Evolutionary conservation across 2,797 vertebrate genomes (phyloP), one percentile per base, ranked within the genome.

Genomic region (Cuculus canorus): DNA sequence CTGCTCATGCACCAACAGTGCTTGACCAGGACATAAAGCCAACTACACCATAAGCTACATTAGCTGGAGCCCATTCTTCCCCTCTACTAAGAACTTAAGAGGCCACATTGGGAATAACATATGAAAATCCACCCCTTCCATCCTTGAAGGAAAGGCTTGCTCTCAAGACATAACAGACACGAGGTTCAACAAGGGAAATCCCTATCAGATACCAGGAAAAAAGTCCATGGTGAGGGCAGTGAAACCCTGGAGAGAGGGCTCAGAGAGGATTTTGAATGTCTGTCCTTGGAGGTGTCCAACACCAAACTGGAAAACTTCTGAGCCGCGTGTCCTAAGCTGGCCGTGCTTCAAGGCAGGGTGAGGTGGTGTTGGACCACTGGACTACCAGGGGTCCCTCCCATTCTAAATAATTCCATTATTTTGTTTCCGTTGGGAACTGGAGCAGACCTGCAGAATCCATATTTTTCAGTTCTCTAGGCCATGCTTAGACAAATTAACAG

Each of bases 261-360:
- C 10, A 6, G 21, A 2, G 6, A 13, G 11, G 54, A 8, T 66
- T 21, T 9, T 39, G 48, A 16, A 17, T 15, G 28, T 68, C 30
- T 60, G 52, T 25, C 41, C 50, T 32, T 25, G 33, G 7, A 84
- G 50, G 14, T 30, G 6, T 32, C n/a, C 17, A 35, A n/a, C 30
- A 11, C 24, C 47, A 61, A 16, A 1, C 4, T 28, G 52, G 27
- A 64, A 47, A 52, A 73, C 13, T 27, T 56, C n/a, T 48, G 60
- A 85, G 30, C 72, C 83, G 13, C 35, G 52, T 39, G 32, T 14
- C 22, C 75, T 50, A 37, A 57, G 6, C 17, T 56, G 21, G 5
- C 4, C 17, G 39, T 35, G 19, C 48, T 27, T 13, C 0, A 0
- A 56, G 72, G 19, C 17, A 24, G 21, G 3, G 11, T 27, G 37